Conservation (phyloP, 1,140 invertebrate genomes). For the Choristoneura fumiferana region DNA sequence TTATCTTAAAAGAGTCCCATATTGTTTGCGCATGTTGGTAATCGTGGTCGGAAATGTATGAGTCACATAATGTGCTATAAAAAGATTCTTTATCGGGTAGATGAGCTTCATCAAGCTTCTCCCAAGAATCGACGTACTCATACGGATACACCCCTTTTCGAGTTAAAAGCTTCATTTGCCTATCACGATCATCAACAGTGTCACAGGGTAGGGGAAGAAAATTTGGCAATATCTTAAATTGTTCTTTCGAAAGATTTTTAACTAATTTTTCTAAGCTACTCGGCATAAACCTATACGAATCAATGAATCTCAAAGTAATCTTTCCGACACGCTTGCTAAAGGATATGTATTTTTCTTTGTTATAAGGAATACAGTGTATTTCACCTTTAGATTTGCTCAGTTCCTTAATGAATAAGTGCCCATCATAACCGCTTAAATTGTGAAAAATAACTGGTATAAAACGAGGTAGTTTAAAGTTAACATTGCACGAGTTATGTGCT, state of each 20-base stretch:
- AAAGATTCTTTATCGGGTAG: not conserved
- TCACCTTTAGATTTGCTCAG: constrained; percentile 1
- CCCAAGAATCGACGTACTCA: constrained; percentile 25
- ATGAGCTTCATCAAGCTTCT: constrained; percentile 8
- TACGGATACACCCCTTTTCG: constrained; percentile 31
- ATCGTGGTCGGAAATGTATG: constrained; percentile 22
- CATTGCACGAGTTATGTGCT: constrained; percentile 57
- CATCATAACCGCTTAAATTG: constrained; percentile 29
- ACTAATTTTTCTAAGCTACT: constrained; percentile 25
- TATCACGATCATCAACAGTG: not conserved
- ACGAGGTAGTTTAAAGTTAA: constrained; percentile 40
- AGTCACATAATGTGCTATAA: constrained; percentile 18
- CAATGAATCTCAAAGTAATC: constrained; percentile 24
- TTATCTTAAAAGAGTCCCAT: constrained; percentile 25
- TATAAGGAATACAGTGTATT: constrained; percentile 20
- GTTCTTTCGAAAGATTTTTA: constrained; percentile 29
- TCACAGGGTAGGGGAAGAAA: not conserved
- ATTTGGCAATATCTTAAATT: constrained; percentile 19
- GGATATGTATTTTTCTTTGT: constrained; percentile 25
- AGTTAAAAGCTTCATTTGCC: constrained; percentile 18
- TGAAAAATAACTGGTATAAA: constrained; percentile 31
- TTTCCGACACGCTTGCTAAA: constrained; percentile 21
- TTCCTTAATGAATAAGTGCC: constrained; percentile 25
- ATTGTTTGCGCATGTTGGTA: constrained; percentile 26
- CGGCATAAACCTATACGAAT: constrained; percentile 26